Base-by-base conservation (phyloP, 2,888 invertebrate species). In the Hemaris fuciformis region DNA sequence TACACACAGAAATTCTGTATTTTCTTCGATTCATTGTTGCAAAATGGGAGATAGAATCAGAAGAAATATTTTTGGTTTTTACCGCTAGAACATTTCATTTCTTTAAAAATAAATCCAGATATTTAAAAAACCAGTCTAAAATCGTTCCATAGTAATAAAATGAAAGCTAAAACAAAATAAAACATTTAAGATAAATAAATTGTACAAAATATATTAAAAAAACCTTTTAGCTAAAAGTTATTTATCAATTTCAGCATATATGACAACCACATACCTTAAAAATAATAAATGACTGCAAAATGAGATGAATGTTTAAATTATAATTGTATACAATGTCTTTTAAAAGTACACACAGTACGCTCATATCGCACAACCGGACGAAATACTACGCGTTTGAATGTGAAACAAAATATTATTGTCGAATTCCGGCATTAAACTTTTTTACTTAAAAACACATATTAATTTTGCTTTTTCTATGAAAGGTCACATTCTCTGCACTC, bases 211-310 rank as follows among this genome's bases (percentile, higher is more conserved):
- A n/a, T n/a, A n/a, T n/a, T n/a, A n/a, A n/a, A n/a, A n/a, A n/a
- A n/a, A n/a, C n/a, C n/a, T n/a, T n/a, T n/a, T n/a, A n/a, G n/a
- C n/a, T n/a, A n/a, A n/a, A n/a, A 25, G 7, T 15, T 7, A 6
- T 10, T 53, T 18, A 53, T 31, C 31, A 53, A 53, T 53, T 53
- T 53, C 53, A 53, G 53, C 53, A 53, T 53, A 48, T 48, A 53
- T 25, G 53, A 10, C 31, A 31, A 31, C 18, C 13, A 48, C 48
- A 48, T 15, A 25, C 25, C 31, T 3, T 48, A 48, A 7, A 15
- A 25, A 7, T 48, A 27, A 27, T n/a, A 25, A n/a, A n/a, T n/a
- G n/a, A 46, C 23, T 23, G 46, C 23, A 7, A 25, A 48, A 48
- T 48, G 48, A 48, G 25, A 48, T 27, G 48, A 48, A 48, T 15